phyloP scores from a whole-genome alignment of 2,113 vertebrate genomes.

The Brachyhypopomus gauderio region DNA sequence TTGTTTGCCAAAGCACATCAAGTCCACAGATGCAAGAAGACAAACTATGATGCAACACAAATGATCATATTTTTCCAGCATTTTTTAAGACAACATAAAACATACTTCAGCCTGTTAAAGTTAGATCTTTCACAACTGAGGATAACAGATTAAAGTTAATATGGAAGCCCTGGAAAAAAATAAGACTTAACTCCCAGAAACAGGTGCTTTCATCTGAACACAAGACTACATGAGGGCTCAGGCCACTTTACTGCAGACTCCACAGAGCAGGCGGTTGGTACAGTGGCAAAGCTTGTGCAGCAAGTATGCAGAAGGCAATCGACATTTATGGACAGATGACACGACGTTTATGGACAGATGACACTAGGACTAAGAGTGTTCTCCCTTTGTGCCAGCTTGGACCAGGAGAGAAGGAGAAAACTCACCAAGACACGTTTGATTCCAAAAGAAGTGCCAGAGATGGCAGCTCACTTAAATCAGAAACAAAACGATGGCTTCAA shows the following conservation, averaged over 20 bases:
- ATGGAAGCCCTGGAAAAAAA: slow-evolving; percentile 45
- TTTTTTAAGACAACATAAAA: slow-evolving; percentile 20
- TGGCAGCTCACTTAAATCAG: slow-evolving; percentile 6
- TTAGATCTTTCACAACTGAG: not conserved
- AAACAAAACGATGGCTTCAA: slow-evolving; percentile 10
- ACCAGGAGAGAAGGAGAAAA: slow-evolving; percentile 19
- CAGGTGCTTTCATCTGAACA: not conserved
- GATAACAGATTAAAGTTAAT: slow-evolving; percentile 31
- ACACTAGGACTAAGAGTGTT: not conserved
- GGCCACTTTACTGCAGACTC: not conserved
- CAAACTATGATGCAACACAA: not conserved
- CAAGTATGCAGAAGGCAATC: slow-evolving; percentile 7
- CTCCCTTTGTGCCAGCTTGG: slow-evolving; percentile 22
- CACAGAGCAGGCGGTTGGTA: slow-evolving; percentile 5
- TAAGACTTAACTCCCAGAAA: not conserved
- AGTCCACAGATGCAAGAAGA: slow-evolving; percentile 5
- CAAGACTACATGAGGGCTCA: slow-evolving; percentile 12
- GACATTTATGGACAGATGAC: not conserved
- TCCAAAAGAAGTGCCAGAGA: slow-evolving; percentile 15
- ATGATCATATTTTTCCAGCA: not conserved
- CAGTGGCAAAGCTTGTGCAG: slow-evolving; percentile 30
- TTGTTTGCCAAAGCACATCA: slow-evolving; percentile 35
- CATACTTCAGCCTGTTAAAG: slow-evolving; percentile 7
- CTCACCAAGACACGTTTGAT: not conserved
- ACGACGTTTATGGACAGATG: not conserved